phyloP scores from a whole-genome alignment of 2,797 vertebrate genomes.

The Linurgus olivaceus region DNA sequence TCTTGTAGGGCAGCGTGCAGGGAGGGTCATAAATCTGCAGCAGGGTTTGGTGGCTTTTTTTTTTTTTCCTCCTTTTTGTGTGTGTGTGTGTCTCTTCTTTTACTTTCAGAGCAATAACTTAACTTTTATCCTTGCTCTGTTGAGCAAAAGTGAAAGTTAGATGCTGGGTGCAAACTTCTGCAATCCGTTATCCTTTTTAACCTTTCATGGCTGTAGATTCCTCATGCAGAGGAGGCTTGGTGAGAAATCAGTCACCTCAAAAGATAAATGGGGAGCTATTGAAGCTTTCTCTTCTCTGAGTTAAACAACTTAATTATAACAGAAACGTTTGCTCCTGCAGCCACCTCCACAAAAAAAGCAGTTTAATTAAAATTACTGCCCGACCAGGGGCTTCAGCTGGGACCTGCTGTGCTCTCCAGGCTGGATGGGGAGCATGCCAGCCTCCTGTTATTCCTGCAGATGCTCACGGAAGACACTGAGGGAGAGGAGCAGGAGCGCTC shows the following conservation, averaged over 20 bases:
- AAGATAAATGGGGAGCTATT: rapidly evolving
- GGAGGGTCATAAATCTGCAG: neutral
- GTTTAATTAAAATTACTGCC: neutral
- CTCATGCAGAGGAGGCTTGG: neutral
- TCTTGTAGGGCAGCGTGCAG: neutral
- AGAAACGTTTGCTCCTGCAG: neutral
- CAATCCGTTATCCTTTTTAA: neutral
- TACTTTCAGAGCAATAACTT: neutral
- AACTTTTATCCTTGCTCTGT: neutral
- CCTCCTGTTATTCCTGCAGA: neutral
- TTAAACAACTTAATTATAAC: neutral
- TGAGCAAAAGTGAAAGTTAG: constrained; percentile 20
- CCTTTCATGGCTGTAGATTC: neutral
- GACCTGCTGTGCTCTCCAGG: neutral
- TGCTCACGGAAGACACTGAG: neutral
- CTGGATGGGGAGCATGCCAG: neutral
- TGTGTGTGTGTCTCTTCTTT: neutral
- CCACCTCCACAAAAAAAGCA: neutral
- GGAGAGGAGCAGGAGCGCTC: neutral
- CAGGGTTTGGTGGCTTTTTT: neutral
- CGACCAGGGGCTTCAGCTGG: neutral
- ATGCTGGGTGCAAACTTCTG: neutral
- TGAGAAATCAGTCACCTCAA: neutral
- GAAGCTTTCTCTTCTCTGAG: neutral
- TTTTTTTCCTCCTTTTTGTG: rapidly evolving